Conservation (phyloP, 2,888 invertebrate species). For the Gastracanthus pulcherrimus region DNA sequence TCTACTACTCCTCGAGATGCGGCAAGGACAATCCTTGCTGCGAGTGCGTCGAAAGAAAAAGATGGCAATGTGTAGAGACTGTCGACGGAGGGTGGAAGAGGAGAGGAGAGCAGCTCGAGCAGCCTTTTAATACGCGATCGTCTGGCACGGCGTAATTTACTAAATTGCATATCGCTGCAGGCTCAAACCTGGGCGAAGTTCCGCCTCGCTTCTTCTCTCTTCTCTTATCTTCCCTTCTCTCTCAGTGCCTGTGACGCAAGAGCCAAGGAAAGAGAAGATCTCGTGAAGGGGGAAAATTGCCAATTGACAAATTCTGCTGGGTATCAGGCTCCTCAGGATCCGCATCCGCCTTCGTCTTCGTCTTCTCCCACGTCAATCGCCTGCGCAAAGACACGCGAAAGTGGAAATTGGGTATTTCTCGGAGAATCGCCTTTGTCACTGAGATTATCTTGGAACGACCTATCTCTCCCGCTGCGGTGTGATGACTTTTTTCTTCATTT, state of each 20-base stretch:
- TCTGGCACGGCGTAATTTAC: slow-evolving; percentile 66
- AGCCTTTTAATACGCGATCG: slow-evolving; percentile 65
- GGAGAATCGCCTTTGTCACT: slow-evolving; percentile 33
- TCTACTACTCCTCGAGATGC: slow-evolving; percentile 13
- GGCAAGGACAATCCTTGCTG: not conserved
- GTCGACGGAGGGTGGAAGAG: no score
- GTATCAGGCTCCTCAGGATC: slow-evolving; percentile 1
- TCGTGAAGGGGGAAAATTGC: slow-evolving; percentile 60
- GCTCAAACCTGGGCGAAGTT: no score
- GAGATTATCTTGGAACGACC: slow-evolving; percentile 31
- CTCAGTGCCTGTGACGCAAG: not conserved
- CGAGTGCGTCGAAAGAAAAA: not conserved
- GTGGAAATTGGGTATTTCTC: slow-evolving; percentile 39
- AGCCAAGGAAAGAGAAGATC: slow-evolving; percentile 51
- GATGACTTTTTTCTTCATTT: not conserved
- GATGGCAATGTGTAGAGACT: no score
- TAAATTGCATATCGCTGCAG: slow-evolving; percentile 68
- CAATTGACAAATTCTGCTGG: slow-evolving; percentile 54
- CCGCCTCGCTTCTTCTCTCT: not conserved
- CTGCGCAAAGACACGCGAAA: slow-evolving; percentile 21
- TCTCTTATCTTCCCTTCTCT: not conserved
- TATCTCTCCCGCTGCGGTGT: not conserved
- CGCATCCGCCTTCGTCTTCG: not conserved
- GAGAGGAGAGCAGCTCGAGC: slow-evolving; percentile 49
- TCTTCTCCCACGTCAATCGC: slow-evolving; percentile 32